Conservation (phyloP, 2,113 vertebrate species). For the Urocolius indicus region DNA sequence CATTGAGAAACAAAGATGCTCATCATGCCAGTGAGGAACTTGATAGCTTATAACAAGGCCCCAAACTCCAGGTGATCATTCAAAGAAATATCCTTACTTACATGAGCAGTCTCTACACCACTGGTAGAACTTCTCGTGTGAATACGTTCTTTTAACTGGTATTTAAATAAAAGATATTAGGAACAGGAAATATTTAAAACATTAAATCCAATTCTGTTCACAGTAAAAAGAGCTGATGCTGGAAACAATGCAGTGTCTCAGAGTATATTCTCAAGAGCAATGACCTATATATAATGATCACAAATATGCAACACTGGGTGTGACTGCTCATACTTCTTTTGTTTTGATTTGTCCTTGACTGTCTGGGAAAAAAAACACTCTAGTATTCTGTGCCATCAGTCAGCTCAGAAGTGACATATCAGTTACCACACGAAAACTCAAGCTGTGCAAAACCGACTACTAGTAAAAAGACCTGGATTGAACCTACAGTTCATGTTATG, state of each 20-base stretch:
- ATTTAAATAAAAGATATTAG: not conserved
- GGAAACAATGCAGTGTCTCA: not conserved
- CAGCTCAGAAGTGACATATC: not conserved
- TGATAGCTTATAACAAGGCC: not conserved
- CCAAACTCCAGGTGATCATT: not conserved
- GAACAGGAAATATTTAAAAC: not conserved
- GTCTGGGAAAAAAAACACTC: not conserved
- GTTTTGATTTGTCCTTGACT: not conserved
- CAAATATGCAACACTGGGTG: not conserved
- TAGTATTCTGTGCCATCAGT: not conserved
- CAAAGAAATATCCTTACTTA: not conserved
- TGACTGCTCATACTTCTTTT: not conserved
- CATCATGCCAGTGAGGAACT: not conserved
- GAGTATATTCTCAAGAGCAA: not conserved
- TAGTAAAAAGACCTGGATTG: not conserved
- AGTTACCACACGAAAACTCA: not conserved
- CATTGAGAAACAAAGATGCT: not conserved
- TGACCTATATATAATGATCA: not conserved
- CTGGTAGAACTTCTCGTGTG: not conserved
- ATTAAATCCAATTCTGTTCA: not conserved
- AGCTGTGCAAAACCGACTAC: not conserved
- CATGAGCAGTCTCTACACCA: accelerated
- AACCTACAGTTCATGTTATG: not conserved
- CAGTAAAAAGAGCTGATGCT: not conserved
- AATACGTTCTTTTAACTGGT: not conserved